A percentile compares a stretch with the other conserved stretches of the same genome.
phyloP scores from a whole-genome alignment of 2,797 vertebrate species.

The Alfaro cultratus region DNA sequence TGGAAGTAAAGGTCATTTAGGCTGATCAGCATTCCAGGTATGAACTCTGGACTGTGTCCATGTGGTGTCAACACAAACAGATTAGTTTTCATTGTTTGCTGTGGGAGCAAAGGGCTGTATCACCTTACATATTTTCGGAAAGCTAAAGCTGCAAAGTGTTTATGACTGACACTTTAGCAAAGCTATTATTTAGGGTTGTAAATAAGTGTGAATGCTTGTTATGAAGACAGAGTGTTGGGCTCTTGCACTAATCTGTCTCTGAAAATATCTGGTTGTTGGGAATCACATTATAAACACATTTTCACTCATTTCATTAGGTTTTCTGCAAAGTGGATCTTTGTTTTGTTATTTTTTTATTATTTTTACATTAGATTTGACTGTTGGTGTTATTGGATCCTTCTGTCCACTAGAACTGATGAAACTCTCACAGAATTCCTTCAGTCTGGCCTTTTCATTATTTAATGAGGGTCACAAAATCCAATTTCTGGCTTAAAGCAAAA shows the following conservation, averaged over 20 bases:
- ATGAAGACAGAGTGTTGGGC: constrained; percentile 17
- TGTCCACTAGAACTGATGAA: constrained; percentile 35
- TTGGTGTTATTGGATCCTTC: constrained; percentile 18
- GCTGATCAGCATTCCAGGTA: constrained; percentile 63
- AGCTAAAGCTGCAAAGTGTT: constrained; percentile 24
- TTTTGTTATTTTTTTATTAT: not conserved
- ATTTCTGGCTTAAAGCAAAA: constrained; percentile 41
- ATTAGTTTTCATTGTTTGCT: constrained; percentile 63
- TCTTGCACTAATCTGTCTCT: constrained; percentile 20
- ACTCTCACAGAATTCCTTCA: constrained; percentile 39
- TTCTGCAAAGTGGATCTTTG: constrained; percentile 8
- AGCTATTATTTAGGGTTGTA: constrained; percentile 34
- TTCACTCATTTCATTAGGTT: constrained; percentile 2
- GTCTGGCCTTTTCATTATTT: constrained; percentile 33
- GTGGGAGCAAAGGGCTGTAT: constrained; percentile 43
- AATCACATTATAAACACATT: constrained; percentile 4
- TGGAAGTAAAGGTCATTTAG: constrained; percentile 62
- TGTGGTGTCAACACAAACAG: constrained; percentile 62
- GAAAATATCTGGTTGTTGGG: constrained; percentile 6
- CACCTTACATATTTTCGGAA: constrained; percentile 44
- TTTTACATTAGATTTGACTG: constrained; percentile 14
- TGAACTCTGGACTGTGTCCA: constrained; percentile 45
- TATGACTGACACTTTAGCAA: constrained; percentile 36
- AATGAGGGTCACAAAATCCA: constrained; percentile 29
- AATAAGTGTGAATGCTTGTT: constrained; percentile 25